Conservation (phyloP, 2,113 vertebrate genomes). For the Pteropus alecto region DNA sequence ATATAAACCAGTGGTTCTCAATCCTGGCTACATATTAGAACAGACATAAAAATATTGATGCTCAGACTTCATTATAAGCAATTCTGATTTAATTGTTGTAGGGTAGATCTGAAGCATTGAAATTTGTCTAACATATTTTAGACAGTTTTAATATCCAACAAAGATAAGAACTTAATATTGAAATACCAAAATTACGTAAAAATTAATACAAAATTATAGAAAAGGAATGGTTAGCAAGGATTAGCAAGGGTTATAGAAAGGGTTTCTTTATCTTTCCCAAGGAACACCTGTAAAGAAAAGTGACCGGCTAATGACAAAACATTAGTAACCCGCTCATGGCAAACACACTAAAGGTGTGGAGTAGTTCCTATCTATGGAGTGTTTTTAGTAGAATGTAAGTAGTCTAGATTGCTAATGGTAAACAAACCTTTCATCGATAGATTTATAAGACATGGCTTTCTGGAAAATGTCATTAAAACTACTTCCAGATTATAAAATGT, state of each 20-base stretch:
- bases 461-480: not conserved
- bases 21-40: not conserved
- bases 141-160: not conserved
- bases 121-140: not conserved
- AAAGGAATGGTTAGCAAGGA: not conserved
- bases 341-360: not conserved
- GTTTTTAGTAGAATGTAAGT: not conserved
- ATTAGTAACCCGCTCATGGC: not conserved
- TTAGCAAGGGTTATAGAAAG: not conserved
- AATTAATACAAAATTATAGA: not conserved
- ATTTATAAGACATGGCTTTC: not conserved
- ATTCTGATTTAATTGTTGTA: not conserved
- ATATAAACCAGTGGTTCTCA: not conserved
- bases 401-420: not conserved
- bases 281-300: not conserved
- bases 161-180: not conserved
- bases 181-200: not conserved
- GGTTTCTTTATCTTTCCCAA: not conserved
- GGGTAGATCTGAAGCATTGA: not conserved
- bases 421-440: not conserved
- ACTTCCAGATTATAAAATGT: not conserved
- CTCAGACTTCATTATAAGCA: not conserved
- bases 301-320: not conserved
- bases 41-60: not conserved
- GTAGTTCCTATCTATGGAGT: not conserved